phyloP scores from a whole-genome alignment of 2,113 vertebrate species.

The Triplophysa rosa region DNA sequence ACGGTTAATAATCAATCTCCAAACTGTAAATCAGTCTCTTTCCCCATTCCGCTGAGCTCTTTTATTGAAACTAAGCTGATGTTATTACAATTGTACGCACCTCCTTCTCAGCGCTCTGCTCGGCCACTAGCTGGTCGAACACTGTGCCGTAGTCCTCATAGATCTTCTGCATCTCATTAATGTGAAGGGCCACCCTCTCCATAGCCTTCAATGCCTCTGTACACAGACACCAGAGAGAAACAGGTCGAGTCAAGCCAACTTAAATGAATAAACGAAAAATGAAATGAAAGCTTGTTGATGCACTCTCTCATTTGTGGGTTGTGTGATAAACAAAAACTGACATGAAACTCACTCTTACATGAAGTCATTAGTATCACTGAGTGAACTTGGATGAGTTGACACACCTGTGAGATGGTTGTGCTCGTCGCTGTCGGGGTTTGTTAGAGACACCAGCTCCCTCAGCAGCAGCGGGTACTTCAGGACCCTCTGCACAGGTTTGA shows the following conservation, averaged over 20 bases:
- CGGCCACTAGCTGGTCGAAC: conserved; percentile 85
- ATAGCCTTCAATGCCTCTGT: conserved; percentile 88
- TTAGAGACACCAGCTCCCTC: conserved; percentile 88
- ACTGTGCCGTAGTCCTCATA: conserved; percentile 88
- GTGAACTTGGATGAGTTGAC: background rate
- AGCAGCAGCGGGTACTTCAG: conserved; percentile 94
- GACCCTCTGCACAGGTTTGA: conserved; percentile 95
- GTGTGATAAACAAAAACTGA: no score
- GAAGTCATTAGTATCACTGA: background rate
- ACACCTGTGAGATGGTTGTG: conserved; percentile 89
- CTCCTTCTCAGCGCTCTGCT: conserved; percentile 87
- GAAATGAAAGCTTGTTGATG: no score
- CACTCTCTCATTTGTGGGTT: no score
- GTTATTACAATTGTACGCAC: conserved; percentile 57
- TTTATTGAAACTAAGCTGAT: background rate
- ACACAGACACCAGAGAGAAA: background rate
- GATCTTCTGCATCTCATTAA: conserved; percentile 93
- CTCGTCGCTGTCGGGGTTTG: conserved; percentile 84
- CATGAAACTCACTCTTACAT: no score
- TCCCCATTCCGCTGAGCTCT: no score
- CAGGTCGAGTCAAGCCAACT: background rate
- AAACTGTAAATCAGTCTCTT: no score
- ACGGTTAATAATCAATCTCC: no score
- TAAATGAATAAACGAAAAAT: no score
- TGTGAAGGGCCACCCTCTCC: conserved; percentile 90